phyloP scores from a whole-genome alignment of 2,888 invertebrate species.

The Xanthia togata region DNA sequence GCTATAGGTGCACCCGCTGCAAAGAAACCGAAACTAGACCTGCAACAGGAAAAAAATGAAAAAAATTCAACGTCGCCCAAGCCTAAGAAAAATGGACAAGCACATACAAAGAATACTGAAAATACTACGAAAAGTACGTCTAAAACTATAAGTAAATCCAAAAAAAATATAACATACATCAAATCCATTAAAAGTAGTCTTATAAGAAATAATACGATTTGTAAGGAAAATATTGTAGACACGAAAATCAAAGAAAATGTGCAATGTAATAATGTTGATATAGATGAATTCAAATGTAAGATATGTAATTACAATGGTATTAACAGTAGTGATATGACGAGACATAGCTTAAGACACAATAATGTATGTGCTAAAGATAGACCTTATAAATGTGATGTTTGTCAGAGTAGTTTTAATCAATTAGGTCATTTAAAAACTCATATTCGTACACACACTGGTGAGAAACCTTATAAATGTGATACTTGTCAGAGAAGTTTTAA shows the following conservation, averaged over 20 bases:
- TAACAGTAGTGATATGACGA: conserved; percentile 16
- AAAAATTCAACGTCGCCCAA: background rate
- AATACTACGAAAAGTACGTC: background rate
- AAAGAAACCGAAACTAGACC: conserved; percentile 29
- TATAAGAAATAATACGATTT: background rate
- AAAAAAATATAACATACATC: background rate
- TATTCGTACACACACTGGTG: conserved; percentile 34
- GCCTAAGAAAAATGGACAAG: background rate
- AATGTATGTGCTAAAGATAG: conserved; percentile 26
- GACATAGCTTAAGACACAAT: conserved; percentile 32
- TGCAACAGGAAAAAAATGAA: conserved; percentile 1
- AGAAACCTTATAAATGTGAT: conserved; percentile 48
- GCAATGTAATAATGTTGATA: background rate
- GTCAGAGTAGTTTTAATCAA: background rate
- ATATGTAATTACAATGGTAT: conserved; percentile 34
- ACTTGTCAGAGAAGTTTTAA: conserved; percentile 9
- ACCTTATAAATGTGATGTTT: conserved; percentile 46
- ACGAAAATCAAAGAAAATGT: background rate
- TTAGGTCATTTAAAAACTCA: accelerated
- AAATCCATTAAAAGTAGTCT: background rate
- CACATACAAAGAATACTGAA: background rate
- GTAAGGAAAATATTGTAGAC: background rate
- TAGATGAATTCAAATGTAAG: conserved; percentile 30
- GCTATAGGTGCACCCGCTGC: conserved; percentile 35
- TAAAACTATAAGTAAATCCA: background rate